These are phyloP conservation scores for Leucoraja ocellata DNA, from an alignment of 2,797 vertebrate species.

Conservation along the genomic window DNA sequence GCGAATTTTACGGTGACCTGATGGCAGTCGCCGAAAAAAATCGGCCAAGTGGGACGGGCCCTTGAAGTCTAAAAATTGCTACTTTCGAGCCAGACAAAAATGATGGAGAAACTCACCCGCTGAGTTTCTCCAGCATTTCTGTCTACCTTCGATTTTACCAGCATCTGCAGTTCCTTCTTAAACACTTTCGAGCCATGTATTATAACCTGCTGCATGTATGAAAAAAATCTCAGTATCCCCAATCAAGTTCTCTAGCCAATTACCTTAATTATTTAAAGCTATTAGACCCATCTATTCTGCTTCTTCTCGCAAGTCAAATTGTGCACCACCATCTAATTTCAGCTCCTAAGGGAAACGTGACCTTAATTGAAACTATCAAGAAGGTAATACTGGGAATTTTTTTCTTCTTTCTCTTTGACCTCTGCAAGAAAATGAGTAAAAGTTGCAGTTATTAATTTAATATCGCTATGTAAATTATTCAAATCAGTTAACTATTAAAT, in stretches of 20 bases:
- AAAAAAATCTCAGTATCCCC: background rate
- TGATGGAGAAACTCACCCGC: no score
- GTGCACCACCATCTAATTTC: background rate
- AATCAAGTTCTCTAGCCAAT: background rate
- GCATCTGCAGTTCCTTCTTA: background rate
- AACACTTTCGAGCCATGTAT: background rate
- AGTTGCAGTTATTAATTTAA: background rate
- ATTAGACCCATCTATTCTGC: no score
- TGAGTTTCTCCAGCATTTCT: no score
- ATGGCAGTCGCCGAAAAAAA: no score
- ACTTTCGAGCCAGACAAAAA: no score
- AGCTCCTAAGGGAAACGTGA: background rate
- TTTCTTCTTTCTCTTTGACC: background rate
- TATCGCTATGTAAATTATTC: background rate
- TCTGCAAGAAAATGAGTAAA: background rate
- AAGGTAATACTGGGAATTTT: background rate
- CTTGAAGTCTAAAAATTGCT: no score
- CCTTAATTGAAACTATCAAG: background rate
- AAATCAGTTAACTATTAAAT: background rate
- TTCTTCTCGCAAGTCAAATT: no score
- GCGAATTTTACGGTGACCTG: no score
- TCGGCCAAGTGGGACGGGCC: no score
- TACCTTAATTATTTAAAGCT: background rate
- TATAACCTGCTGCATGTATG: background rate
- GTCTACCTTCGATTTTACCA: no score